Conservation (phyloP, 2,888 invertebrate genomes). For the Diadegma fenestrale region DNA sequence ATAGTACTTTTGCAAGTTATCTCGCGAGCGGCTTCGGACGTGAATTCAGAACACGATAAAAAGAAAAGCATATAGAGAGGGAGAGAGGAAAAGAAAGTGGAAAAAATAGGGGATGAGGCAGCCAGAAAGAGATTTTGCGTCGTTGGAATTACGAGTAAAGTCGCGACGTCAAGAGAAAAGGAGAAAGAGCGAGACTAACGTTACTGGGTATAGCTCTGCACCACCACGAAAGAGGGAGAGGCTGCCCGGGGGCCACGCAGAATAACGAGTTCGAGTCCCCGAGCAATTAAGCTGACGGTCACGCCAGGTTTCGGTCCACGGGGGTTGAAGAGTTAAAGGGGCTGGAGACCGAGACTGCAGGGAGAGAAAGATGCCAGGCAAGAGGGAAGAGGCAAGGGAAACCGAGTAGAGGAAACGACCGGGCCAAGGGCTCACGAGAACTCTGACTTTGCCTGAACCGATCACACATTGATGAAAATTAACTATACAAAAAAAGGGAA, state of each 20-base stretch:
- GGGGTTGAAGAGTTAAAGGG: constrained; percentile 47
- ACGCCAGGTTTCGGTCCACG: constrained; percentile 71
- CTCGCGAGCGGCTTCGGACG: constrained; percentile 57
- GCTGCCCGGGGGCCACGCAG: constrained; percentile 74
- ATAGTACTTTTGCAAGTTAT: constrained; percentile 54
- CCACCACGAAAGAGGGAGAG: constrained; percentile 55
- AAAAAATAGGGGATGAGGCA: constrained; percentile 18
- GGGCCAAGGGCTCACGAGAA: constrained; percentile 18
- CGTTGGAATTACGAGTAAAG: constrained; percentile 72
- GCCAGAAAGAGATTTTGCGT: constrained; percentile 65
- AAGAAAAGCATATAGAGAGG: not conserved
- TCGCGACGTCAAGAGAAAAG: constrained; percentile 54
- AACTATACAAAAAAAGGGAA: constrained; percentile 16
- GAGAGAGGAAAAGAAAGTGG: not conserved
- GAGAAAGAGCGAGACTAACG: not conserved
- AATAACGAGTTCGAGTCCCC: constrained; percentile 81
- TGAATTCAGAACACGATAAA: constrained; percentile 68
- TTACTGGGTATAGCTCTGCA: constrained; percentile 23
- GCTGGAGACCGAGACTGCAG: constrained; percentile 25
- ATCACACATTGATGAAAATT: constrained; percentile 50
- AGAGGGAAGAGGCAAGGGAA: not conserved
- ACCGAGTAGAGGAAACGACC: not conserved
- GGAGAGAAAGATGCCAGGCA: not conserved
- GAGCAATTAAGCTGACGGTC: constrained; percentile 81
- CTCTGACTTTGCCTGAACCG: constrained; percentile 40